Conservation (phyloP, 2,888 invertebrate genomes). For the Sipunculus nudus region DNA sequence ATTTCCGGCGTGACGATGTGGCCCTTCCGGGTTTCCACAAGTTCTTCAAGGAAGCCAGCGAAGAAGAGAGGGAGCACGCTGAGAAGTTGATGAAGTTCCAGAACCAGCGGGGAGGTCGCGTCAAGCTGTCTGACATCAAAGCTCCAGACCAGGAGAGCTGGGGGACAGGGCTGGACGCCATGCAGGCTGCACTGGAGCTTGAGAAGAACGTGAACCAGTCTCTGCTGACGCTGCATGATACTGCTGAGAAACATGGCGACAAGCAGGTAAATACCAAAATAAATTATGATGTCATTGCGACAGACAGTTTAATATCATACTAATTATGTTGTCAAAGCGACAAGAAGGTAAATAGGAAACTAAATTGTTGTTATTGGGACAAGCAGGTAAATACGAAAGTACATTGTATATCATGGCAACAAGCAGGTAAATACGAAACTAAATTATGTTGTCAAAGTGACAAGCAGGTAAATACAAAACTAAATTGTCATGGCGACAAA, state of each 20-base stretch:
- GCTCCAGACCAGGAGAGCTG: conserved; percentile 73
- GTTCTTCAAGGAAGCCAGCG: conserved; percentile 79
- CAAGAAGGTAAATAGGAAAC: no score
- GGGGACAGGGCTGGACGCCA: conserved; percentile 77
- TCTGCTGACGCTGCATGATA: conserved; percentile 74
- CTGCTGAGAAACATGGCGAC: conserved; percentile 76
- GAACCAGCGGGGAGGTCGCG: conserved; percentile 81
- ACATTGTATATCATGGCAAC: no score
- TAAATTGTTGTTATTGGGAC: no score
- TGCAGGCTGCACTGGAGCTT: conserved; percentile 77
- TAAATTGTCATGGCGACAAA: no score
- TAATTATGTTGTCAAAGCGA: no score
- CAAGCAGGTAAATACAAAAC: no score
- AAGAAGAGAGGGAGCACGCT: conserved; percentile 84
- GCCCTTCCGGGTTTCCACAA: conserved; percentile 73
- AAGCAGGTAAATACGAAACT: no score
- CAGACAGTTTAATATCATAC: no score
- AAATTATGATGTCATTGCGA: no score
- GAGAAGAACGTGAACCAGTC: conserved; percentile 82
- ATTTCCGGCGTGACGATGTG: conserved; percentile 85
- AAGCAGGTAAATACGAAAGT: no score
- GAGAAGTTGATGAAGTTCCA: conserved; percentile 71
- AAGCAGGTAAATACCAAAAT: conserved; percentile 71
- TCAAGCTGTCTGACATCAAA: conserved; percentile 74
- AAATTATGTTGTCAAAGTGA: no score